Percentiles rank a stretch among this genome's conserved stretches.
Evolutionary conservation across 2,888 invertebrate genomes (phyloP).

Genomic region (Sturmia bella): DNA sequence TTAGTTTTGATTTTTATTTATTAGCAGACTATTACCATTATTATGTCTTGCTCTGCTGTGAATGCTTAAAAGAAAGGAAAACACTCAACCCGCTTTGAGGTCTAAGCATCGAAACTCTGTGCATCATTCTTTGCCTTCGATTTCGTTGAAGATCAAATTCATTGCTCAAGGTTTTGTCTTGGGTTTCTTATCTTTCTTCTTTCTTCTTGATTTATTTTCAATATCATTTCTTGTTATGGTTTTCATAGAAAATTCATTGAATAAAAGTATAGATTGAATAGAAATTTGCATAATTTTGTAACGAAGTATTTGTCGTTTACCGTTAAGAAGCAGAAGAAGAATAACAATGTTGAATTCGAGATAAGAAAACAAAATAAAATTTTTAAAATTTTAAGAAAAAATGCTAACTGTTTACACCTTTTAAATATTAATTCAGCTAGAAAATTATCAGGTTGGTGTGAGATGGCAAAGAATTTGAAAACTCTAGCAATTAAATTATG

Average conservation of each 20-base stretch:
- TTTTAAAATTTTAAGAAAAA: background rate
- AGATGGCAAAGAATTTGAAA: constrained; percentile 1
- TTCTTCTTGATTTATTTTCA: background rate
- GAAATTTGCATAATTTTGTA: constrained; percentile 55
- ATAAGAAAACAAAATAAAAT: background rate
- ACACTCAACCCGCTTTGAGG: background rate
- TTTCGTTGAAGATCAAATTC: constrained; percentile 52
- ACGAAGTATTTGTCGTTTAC: constrained; percentile 27
- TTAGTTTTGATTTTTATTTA: constrained; percentile 42
- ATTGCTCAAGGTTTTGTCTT: constrained; percentile 32
- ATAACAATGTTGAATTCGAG: constrained; percentile 2
- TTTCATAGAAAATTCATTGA: constrained; percentile 14
- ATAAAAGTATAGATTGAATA: constrained; percentile 21
- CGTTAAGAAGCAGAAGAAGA: constrained; percentile 42
- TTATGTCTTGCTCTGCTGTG: background rate
- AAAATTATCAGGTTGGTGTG: constrained; percentile 18
- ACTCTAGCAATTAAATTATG: constrained; percentile 14
- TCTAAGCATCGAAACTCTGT: background rate
- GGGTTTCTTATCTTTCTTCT: background rate
- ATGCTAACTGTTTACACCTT: constrained; percentile 37
- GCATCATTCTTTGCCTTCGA: constrained; percentile 12
- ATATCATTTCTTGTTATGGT: constrained; percentile 3
- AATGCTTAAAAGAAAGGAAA: background rate
- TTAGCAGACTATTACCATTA: background rate
- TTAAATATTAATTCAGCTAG: constrained; percentile 25